These are phyloP conservation scores for Rhincodon typus DNA, from an alignment of 2,797 vertebrate species.

Conservation along the genomic window DNA sequence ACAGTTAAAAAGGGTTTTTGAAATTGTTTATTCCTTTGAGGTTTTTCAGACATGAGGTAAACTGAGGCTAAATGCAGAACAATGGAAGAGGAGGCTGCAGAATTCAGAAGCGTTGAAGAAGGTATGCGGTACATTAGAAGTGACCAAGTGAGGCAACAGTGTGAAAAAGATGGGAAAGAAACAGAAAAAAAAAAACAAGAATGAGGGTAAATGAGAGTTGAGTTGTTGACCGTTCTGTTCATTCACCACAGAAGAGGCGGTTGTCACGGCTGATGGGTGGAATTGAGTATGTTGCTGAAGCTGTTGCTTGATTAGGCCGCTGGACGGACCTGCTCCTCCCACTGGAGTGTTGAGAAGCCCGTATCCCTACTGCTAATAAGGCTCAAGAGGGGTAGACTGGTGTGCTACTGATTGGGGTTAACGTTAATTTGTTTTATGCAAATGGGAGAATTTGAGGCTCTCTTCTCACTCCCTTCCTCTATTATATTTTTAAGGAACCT, in stretches of 20 bases:
- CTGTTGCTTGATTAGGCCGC: not conserved
- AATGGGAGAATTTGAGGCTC: not conserved
- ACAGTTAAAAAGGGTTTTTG: not conserved
- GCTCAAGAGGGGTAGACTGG: not conserved
- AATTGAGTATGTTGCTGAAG: not conserved
- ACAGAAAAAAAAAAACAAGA: conserved; percentile 60
- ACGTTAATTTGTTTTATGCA: not conserved
- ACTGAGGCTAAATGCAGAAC: not conserved
- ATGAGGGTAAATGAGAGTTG: conserved; percentile 57
- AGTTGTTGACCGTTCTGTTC: not conserved
- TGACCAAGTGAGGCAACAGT: conserved; percentile 22
- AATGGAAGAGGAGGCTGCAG: not conserved
- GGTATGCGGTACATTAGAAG: not conserved
- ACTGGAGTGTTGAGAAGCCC: not conserved
- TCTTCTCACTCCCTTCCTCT: not conserved
- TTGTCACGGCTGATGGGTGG: not conserved
- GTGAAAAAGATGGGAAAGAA: conserved; percentile 63
- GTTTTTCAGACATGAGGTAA: not conserved
- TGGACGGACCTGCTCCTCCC: not conserved
- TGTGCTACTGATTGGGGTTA: not conserved
- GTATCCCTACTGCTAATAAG: not conserved
- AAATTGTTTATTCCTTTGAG: not conserved
- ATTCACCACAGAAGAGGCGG: not conserved
- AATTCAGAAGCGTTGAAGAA: not conserved
- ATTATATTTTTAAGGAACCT: not conserved